Evolutionary conservation across 2,888 invertebrate genomes (phyloP), one percentile per base, ranked within the genome.

Genomic region (Disparrhopalites patrizii): DNA sequence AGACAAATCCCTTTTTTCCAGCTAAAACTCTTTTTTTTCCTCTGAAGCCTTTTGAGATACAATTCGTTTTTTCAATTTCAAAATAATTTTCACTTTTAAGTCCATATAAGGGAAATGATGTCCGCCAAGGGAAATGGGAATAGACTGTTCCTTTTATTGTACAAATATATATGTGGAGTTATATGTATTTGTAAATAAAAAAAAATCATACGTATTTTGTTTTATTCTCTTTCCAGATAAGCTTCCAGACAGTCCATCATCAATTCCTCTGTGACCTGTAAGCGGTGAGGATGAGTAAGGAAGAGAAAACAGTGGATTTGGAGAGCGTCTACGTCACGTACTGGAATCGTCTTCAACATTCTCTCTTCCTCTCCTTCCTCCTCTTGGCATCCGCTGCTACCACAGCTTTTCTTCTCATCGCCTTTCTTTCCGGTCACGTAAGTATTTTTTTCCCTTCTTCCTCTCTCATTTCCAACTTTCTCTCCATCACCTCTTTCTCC

Each of bases 331-430:
- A 88, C 80, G 83, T 85, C 75, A 80, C 86, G 67, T 89, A 88
- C 79, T 87, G 88, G 78, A 85, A 87, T 61, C 81, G 86, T 36
- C 80, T 90, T 76, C 89, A 89, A 75, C 87, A 88, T 71, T 86
- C 90, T 0, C 83, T 91, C 50, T 89, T 90, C 79, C 84, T 88
- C 69, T 86, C 88, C 0, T 86, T 88, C 38, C 81, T 90, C 4
- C 83, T 85, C 64, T 84, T 90, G 62, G 85, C 87, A 7, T 80
- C 86, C 8, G 77, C 85, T 38, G 85, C 86, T 70, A 84, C 85
- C 70, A 76, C 85, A 3, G 81, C 83, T 23, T 81, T 88, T 10
- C 81, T 90, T 54, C 81, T 84, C 68, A 83, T 86, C 28, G 73
- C 75, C 40, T 67, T 72, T 38, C 60, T 75, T 36, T 69, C 70